Base-by-base conservation (phyloP, 2,797 vertebrate genomes). In the Merluccius polli region DNA sequence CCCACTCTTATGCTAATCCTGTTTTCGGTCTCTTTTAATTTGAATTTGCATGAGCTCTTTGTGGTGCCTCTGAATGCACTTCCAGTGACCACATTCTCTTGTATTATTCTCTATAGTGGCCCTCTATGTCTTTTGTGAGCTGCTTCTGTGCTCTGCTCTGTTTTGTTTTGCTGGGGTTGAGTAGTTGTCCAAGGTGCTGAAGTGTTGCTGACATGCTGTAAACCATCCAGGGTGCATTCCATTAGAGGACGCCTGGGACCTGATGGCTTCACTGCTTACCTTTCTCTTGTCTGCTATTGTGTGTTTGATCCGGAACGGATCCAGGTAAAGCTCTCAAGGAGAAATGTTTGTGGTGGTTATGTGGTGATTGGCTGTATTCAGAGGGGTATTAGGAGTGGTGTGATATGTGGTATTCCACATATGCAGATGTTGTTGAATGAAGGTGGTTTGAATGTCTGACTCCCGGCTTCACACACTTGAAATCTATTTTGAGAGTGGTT, bases 161-260 rank as follows among this genome's bases (percentile, higher is more conserved):
- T 69, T 27, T 29, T 29, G 76, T 16, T 13, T 79, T 48, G 78
- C 74, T 78, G 76, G 77, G 76, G 79, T 86, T 87, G 84, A 86
- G 85, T 78, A 77, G 80, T 90, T 91, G 83, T 92, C 89, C 89
- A 71, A 82, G 89, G 90, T 92, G 89, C 90, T 91, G 90, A 91
- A 87, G 85, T 41, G 74, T 78, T 82, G 79, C 78, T 4, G 79
- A 75, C 79, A n/a, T n/a, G n/a, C n/a, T n/a, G n/a, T n/a, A n/a
- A 35, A 35, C 33, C 33, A 35, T 35, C 33, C 33, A 10, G 10
- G 36, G 36, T 1, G 36, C 36, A 10, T 35, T 35, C 33, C 33
- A 35, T 35, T 10, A 1, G 36, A 12, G n/a, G 52, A 24, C 52
- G n/a, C 52, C 52, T 2, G 52, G 52, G 5, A 6, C 36, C 36